phyloP scores from a whole-genome alignment of 2,113 vertebrate genomes.

The Irena cyanogastra region DNA sequence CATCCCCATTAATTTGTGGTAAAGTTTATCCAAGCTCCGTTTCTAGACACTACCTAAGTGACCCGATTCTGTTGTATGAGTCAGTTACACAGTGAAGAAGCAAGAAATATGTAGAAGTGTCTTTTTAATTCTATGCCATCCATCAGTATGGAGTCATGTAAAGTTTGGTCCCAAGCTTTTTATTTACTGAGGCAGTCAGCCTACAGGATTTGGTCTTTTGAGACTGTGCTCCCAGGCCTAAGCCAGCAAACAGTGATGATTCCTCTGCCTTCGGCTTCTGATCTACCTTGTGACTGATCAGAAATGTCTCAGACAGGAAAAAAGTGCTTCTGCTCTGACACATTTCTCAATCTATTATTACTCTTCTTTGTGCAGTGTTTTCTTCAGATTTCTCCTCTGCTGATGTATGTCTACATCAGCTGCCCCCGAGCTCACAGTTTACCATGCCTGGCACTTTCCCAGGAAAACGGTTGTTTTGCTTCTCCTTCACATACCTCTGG shows the following conservation, averaged over 20 bases:
- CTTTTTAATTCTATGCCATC: background rate
- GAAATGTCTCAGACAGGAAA: background rate
- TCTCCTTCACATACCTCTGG: background rate
- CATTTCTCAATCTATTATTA: background rate
- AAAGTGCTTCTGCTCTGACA: background rate
- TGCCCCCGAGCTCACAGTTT: background rate
- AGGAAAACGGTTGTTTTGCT: background rate
- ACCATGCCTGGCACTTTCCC: background rate
- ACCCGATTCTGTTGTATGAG: background rate
- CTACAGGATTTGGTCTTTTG: background rate
- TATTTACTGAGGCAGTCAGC: background rate
- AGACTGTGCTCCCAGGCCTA: background rate
- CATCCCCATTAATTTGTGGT: background rate
- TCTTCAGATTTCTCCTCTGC: background rate
- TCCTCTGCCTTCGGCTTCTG: background rate
- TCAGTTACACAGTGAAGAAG: background rate
- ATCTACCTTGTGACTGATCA: background rate
- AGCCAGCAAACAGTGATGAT: background rate
- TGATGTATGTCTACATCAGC: background rate
- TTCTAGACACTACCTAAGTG: background rate
- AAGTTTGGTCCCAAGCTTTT: background rate
- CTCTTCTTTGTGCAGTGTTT: background rate
- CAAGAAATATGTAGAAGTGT: background rate
- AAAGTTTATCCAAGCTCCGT: background rate
- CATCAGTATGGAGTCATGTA: background rate